phyloP scores from a whole-genome alignment of 2,797 vertebrate species.

The Gymnodraco acuticeps region DNA sequence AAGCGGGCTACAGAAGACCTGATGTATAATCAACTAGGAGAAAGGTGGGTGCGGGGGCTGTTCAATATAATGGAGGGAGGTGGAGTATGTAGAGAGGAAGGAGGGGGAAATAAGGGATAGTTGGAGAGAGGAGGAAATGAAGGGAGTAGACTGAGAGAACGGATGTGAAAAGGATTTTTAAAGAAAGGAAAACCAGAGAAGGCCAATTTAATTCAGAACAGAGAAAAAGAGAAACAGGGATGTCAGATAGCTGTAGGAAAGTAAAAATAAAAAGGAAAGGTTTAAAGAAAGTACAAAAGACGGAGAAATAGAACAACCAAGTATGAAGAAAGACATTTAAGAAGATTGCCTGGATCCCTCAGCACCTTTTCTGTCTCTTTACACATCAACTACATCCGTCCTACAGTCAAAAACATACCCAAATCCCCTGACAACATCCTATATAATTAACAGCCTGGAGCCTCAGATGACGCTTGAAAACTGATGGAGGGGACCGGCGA shows the following conservation, averaged over 20 bases:
- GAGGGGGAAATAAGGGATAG: conserved; percentile 6
- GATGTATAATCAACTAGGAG: conserved; percentile 59
- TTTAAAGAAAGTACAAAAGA: conserved; percentile 1
- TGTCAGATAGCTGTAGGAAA: conserved; percentile 32
- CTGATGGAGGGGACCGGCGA: conserved; percentile 49
- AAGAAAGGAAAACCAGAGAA: conserved; percentile 17
- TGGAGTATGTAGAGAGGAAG: conserved; percentile 8
- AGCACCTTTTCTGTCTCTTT: conserved; percentile 39
- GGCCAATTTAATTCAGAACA: conserved; percentile 38
- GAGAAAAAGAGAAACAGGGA: conserved; percentile 24
- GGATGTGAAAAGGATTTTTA: conserved; percentile 3
- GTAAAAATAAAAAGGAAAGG: background rate
- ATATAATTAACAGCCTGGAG: conserved; percentile 77
- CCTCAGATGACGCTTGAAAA: conserved; percentile 63
- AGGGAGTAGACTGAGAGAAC: conserved; percentile 23
- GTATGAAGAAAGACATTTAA: conserved; percentile 15
- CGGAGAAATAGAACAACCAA: conserved; percentile 9
- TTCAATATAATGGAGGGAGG: background rate
- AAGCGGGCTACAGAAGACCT: conserved; percentile 48
- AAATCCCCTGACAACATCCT: conserved; percentile 66
- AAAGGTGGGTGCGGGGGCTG: conserved; percentile 25
- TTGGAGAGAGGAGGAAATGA: conserved; percentile 2
- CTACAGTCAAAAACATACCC: conserved; percentile 44
- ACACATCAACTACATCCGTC: conserved; percentile 14
- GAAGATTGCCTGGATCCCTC: conserved; percentile 20